Conservation (phyloP, 2,888 invertebrate species). For the Chloroclysta siterata region DNA sequence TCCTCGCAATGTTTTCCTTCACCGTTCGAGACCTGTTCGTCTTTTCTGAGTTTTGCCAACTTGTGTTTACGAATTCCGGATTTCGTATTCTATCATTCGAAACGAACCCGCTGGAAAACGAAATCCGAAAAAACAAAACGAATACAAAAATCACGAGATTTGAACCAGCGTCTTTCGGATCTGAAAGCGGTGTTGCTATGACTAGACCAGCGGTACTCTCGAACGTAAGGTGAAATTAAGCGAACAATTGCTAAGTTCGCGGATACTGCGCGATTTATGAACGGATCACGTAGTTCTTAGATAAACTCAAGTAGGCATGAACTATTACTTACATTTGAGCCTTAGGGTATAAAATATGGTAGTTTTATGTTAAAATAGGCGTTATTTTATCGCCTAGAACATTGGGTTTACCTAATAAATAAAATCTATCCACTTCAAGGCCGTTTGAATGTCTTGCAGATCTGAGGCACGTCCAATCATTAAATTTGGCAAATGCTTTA, state of each 20-base stretch:
- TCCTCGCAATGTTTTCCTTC: no score
- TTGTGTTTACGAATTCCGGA: no score
- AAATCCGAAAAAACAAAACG: no score
- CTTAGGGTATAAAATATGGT: conserved; percentile 10
- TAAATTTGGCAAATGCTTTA: no score
- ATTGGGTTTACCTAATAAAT: not conserved
- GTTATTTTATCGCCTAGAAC: not conserved
- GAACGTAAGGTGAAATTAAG: not conserved
- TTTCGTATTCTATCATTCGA: no score
- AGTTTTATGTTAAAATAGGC: conserved; percentile 1
- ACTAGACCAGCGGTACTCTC: not conserved
- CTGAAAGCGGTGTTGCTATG: no score
- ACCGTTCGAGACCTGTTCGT: no score
- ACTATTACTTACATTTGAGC: conserved; percentile 18
- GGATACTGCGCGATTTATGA: conserved; percentile 32
- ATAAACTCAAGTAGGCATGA: conserved; percentile 20
- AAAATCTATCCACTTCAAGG: not conserved
- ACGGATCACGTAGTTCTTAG: conserved; percentile 29
- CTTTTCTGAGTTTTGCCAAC: no score
- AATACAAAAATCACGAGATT: no score
- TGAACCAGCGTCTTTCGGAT: no score
- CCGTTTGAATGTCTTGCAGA: not conserved
- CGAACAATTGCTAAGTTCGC: conserved; percentile 18
- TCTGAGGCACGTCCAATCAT: no score
- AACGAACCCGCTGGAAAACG: no score